These are phyloP conservation scores for Drosophila miranda DNA, from an alignment of 1,140 invertebrate genomes.

Conservation along the genomic window DNA sequence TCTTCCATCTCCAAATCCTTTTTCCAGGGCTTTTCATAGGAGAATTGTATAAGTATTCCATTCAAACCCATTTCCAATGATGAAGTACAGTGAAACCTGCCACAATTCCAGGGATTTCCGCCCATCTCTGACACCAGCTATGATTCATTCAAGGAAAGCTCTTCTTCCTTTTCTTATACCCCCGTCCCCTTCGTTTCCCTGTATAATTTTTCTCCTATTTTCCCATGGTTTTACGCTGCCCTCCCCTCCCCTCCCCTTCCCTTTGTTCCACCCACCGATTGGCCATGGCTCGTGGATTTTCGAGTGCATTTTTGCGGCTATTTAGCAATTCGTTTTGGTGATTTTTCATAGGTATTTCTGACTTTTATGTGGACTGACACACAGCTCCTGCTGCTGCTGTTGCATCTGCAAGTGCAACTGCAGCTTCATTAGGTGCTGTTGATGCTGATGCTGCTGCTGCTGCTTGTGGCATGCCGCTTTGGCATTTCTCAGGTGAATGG, in stretches of 20 bases:
- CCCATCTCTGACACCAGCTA: too few relatives aligned
- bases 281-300: conserved; percentile 31
- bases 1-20: too few relatives aligned
- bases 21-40: too few relatives aligned
- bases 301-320: conserved; percentile 47
- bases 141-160: neutral
- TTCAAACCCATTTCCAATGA: too few relatives aligned
- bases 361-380: conserved; percentile 64
- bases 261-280: conserved; percentile 15
- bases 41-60: too few relatives aligned
- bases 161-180: too few relatives aligned
- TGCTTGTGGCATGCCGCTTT: conserved; percentile 37
- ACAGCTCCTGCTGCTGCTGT: conserved; percentile 39
- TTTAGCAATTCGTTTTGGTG: conserved; percentile 49
- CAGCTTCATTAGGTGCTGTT: conserved; percentile 21
- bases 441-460: neutral
- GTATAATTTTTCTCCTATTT: conserved; percentile 15
- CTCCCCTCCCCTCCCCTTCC: too few relatives aligned
- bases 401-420: conserved; percentile 20
- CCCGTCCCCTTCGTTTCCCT: too few relatives aligned
- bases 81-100: too few relatives aligned
- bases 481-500: conserved; percentile 50
- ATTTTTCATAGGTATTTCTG: conserved; percentile 60
- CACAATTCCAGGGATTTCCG: too few relatives aligned
- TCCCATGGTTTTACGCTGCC: neutral